phyloP scores from a whole-genome alignment of 2,797 vertebrate species.

The Steatocranus sp. region DNA sequence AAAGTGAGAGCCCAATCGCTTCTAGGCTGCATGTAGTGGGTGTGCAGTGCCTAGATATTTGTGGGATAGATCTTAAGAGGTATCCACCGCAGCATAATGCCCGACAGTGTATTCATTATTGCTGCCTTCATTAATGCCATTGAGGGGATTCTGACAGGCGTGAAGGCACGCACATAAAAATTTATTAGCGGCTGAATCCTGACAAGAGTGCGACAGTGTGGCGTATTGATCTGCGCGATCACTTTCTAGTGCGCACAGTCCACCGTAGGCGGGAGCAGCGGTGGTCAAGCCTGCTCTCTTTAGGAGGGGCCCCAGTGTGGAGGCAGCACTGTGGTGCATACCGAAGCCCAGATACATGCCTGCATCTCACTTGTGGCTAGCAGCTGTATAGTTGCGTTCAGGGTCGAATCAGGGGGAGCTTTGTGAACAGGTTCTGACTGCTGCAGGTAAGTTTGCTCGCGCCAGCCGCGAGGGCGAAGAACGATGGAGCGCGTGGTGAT shows the following conservation, averaged over 20 bases:
- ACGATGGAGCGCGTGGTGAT: background rate
- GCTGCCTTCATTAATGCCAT: background rate
- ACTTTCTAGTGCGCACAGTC: constrained; percentile 29
- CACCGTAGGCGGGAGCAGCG: constrained; percentile 56
- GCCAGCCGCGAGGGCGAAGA: background rate
- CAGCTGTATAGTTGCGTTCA: constrained; percentile 23
- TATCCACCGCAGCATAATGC: background rate
- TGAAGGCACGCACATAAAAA: background rate
- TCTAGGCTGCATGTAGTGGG: constrained; percentile 16
- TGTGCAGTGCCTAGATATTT: constrained; percentile 36
- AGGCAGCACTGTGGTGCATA: constrained; percentile 54
- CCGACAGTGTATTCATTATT: background rate
- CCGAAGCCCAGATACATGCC: constrained; percentile 54
- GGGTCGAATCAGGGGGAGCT: constrained; percentile 16
- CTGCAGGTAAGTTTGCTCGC: constrained; percentile 51
- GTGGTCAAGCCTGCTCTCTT: constrained; percentile 42
- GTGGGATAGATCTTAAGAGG: constrained; percentile 8
- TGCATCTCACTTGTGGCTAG: constrained; percentile 42
- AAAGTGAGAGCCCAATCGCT: constrained; percentile 34
- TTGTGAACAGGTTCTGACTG: constrained; percentile 24
- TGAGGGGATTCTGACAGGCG: background rate
- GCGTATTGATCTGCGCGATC: constrained; percentile 18
- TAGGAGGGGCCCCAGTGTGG: constrained; percentile 57
- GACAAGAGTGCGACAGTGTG: background rate
- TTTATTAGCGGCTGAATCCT: background rate